A percentile compares a stretch with the other conserved stretches of the same genome.
Evolutionary conservation across 1,140 invertebrate species (phyloP).

Genomic region (Drosophila ercepeae): DNA sequence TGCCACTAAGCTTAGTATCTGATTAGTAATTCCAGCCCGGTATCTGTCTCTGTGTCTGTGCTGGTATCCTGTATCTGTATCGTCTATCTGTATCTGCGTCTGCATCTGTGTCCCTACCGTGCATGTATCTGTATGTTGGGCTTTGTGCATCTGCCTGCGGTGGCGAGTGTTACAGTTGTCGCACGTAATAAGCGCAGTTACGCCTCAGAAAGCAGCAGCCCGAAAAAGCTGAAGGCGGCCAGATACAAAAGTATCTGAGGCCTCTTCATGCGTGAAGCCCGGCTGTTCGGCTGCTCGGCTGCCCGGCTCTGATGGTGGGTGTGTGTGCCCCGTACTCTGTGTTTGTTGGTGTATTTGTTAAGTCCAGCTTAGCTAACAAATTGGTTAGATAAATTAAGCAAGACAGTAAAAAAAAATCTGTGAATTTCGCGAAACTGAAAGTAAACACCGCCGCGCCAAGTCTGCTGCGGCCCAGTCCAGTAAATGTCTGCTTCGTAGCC

Average conservation of each 20-base stretch:
- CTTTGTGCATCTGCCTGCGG: constrained; percentile 28
- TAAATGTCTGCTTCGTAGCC: constrained; percentile 6
- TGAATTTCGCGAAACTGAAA: constrained; percentile 54
- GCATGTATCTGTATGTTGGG: constrained; percentile 1
- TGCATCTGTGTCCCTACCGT: constrained; percentile 1
- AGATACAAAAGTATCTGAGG: constrained; percentile 59
- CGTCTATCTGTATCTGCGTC: too few relatives aligned
- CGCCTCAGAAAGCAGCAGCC: constrained; percentile 61
- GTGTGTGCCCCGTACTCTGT: not conserved
- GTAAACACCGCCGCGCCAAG: constrained; percentile 18
- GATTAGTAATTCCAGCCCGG: not conserved
- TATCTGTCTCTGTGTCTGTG: not conserved
- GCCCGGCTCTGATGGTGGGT: not conserved
- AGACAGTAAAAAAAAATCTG: constrained; percentile 30
- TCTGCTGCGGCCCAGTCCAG: not conserved
- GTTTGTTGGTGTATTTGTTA: constrained; percentile 8
- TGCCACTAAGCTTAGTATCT: not conserved
- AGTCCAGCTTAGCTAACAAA: constrained; percentile 64
- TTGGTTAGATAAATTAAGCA: constrained; percentile 68
- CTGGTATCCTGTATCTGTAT: not conserved
- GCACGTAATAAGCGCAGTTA: constrained; percentile 65
- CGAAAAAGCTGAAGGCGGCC: constrained; percentile 7
- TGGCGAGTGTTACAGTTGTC: constrained; percentile 40
- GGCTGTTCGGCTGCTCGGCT: constrained; percentile 37
- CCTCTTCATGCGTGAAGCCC: constrained; percentile 69